Base-by-base conservation (phyloP, 2,797 vertebrate genomes). In the Lindbergichthys nudifrons region DNA sequence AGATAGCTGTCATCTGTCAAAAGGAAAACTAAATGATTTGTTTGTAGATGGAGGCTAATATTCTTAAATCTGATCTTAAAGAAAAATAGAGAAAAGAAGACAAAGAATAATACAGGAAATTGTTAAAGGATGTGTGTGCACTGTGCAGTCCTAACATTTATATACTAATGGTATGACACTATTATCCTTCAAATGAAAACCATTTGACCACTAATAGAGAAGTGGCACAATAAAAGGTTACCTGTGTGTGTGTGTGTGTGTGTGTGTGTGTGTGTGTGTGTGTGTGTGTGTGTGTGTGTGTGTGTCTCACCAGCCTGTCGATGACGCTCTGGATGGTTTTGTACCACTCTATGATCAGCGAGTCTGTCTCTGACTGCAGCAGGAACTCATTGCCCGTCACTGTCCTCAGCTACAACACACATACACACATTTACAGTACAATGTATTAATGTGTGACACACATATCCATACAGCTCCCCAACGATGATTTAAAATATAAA, bases 321-420 rank as follows among this genome's bases (percentile, higher is more conserved):
- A 97, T 97, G 87, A 97, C 95, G 0, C 69, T 94, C 81, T 94
- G 92, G 81, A 98, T 96, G 78, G 96, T 97, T 66, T 65, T 85
- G 82, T 96, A 96, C 97, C 97, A 98, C 70, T 96, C 96, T 75
- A 79, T 94, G 81, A 97, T 95, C 73, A 96, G 88, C 2, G 92
- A 85, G 67, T 96, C 96, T 0, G 95, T 95, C 75, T 98, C 97
- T 0, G 96, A 97, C 85, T 98, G 97, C 84, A 98, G 92, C 89
- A 98, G 93, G 88, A 96, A 98, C 79, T 98, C 97, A 2, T 98
- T 98, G 14, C 97, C 97, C 0, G 96, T 97, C 80, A 98, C 92
- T 0, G 97, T 98, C 75, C 97, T 94, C 81, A 98, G 90, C 97
- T 98, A 81, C 45, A 85, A 86, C 61, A 82, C 21, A 76, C 68